A percentile compares a stretch with the other conserved stretches of the same genome.
Evolutionary conservation across 2,113 vertebrate species (phyloP).

Genomic region (Paradoxurus hermaphroditus): DNA sequence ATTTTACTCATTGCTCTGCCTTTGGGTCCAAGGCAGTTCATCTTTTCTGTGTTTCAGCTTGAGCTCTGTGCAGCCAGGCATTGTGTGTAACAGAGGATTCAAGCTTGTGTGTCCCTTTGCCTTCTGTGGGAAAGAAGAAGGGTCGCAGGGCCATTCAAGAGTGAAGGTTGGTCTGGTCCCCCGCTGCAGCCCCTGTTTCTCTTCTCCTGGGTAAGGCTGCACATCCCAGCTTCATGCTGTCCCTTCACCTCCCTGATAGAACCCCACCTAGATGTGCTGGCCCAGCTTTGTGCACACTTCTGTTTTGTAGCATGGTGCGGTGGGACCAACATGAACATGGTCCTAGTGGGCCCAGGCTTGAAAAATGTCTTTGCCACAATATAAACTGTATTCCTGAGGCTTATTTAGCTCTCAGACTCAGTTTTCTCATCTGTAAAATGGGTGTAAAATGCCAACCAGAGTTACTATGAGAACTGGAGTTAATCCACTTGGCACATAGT

Average conservation of each 20-base stretch:
- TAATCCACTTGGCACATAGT: background rate
- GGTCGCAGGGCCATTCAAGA: background rate
- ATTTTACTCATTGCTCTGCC: background rate
- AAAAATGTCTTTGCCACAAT: background rate
- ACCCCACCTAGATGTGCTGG: background rate
- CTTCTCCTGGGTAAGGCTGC: background rate
- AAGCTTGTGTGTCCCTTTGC: background rate
- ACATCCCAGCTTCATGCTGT: background rate
- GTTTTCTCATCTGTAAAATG: background rate
- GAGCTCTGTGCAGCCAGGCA: background rate
- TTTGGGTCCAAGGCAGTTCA: background rate
- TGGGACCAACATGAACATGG: background rate
- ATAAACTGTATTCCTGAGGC: background rate
- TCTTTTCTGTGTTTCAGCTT: background rate
- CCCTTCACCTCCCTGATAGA: background rate
- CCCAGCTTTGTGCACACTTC: no score
- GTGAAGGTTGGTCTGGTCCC: background rate
- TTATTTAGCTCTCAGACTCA: background rate
- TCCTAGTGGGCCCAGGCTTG: background rate
- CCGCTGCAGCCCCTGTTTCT: rapidly evolving
- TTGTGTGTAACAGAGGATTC: background rate
- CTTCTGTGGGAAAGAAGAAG: background rate
- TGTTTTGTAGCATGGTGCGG: background rate
- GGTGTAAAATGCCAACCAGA: background rate
- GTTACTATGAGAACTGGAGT: background rate